phyloP scores from a whole-genome alignment of 2,797 vertebrate genomes.

The Falco rusticolus region DNA sequence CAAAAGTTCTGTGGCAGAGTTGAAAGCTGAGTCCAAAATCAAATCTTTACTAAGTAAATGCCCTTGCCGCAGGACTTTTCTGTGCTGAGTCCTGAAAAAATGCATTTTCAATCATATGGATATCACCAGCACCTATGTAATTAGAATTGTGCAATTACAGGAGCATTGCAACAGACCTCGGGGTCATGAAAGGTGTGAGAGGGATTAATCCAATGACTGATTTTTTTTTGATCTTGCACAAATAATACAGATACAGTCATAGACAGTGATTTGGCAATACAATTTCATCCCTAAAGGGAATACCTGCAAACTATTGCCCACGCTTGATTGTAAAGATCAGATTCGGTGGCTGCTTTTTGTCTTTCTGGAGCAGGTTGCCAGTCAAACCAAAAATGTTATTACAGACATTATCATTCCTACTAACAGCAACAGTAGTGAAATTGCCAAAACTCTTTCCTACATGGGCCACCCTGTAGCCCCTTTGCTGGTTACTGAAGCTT shows the following conservation, averaged over 20 bases:
- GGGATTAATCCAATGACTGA: background rate
- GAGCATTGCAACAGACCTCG: conserved; percentile 23
- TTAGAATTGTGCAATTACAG: conserved; percentile 39
- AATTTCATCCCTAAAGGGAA: background rate
- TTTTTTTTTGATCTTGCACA: background rate
- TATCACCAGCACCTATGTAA: conserved; percentile 37
- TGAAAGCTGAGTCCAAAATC: background rate
- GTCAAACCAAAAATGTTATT: background rate
- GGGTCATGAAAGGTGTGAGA: conserved; percentile 44
- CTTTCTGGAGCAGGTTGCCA: background rate
- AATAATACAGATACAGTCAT: background rate
- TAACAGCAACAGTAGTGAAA: background rate
- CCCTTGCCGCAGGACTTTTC: background rate
- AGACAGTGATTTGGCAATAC: conserved; percentile 18
- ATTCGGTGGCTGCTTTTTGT: background rate
- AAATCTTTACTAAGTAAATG: background rate
- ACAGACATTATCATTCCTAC: background rate
- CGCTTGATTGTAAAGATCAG: background rate
- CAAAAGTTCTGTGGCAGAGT: background rate
- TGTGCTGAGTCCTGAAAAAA: background rate
- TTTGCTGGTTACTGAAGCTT: background rate
- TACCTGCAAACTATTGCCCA: conserved; percentile 29
- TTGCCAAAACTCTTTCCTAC: background rate
- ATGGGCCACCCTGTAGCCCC: background rate
- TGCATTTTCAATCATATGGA: background rate